These are phyloP conservation scores for Macropis europaea DNA, from an alignment of 2,888 invertebrate genomes.

Conservation along the genomic window DNA sequence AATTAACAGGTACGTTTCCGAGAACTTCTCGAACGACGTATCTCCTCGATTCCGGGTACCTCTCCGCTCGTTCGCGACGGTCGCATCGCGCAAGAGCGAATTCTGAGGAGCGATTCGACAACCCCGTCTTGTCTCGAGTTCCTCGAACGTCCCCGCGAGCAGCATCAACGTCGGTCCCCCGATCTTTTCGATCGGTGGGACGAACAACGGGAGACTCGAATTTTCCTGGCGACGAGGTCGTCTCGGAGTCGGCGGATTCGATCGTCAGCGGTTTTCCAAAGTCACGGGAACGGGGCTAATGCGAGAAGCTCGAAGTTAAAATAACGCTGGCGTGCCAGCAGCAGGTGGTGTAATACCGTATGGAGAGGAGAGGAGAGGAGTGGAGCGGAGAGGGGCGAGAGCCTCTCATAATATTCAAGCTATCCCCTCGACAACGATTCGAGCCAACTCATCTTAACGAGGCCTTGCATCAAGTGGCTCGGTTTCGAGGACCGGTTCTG, in stretches of 20 bases:
- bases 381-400: no score
- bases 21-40: neutral
- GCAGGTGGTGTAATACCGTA: constrained; percentile 57
- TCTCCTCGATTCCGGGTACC: neutral
- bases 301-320: constrained; percentile 17
- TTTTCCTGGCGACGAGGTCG: no score
- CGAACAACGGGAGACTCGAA: no score
- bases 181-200: no score
- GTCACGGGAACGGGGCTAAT: constrained; percentile 1
- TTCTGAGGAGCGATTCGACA: no score
- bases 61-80: neutral
- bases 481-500: constrained; percentile 55
- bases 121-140: no score
- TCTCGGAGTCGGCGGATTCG: no score
- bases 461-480: constrained; percentile 55
- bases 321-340: constrained; percentile 39
- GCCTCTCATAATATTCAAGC: constrained; percentile 57
- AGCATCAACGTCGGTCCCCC: no score
- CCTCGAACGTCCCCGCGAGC: no score
- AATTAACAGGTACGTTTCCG: constrained; percentile 19
- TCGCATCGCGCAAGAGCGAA: no score
- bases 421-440: constrained; percentile 47
- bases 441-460: constrained; percentile 56
- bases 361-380: no score
- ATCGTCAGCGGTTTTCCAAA: neutral